phyloP scores from a whole-genome alignment of 2,797 vertebrate species.

The Scomberomorus guttatus region DNA sequence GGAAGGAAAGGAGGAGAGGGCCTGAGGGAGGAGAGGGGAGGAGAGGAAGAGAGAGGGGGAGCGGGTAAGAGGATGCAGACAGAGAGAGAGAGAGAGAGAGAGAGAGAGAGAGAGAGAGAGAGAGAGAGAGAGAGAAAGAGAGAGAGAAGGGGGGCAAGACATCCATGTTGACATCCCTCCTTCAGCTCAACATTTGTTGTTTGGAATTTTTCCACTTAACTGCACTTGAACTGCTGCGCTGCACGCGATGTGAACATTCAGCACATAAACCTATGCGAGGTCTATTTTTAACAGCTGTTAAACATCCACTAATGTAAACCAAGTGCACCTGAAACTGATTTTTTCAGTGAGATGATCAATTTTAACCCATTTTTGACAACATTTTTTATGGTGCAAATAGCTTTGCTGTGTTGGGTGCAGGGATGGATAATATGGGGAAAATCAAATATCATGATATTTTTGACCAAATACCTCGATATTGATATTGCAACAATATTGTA shows the following conservation, averaged over 20 bases:
- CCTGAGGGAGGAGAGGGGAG: slow-evolving; percentile 32
- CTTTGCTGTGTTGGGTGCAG: neutral
- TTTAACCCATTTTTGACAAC: neutral
- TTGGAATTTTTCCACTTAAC: slow-evolving; percentile 68
- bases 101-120: slow-evolving; percentile 18
- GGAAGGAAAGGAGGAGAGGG: slow-evolving; percentile 54
- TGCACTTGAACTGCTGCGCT: slow-evolving; percentile 52
- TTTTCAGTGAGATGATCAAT: neutral
- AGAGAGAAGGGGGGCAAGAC: slow-evolving; percentile 22
- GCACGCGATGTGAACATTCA: slow-evolving; percentile 32
- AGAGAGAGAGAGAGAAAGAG: slow-evolving; percentile 22
- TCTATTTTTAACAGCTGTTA: slow-evolving; percentile 35
- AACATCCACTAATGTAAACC: slow-evolving; percentile 11
- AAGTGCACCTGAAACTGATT: slow-evolving; percentile 1
- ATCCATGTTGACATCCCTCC: slow-evolving; percentile 53
- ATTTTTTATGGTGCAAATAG: neutral
- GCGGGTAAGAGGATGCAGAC: slow-evolving; percentile 16
- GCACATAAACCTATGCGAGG: slow-evolving; percentile 14
- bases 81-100: slow-evolving; percentile 28
- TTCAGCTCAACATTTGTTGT: slow-evolving; percentile 59
- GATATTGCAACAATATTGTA: no score
- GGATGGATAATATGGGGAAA: neutral
- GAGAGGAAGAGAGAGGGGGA: slow-evolving; percentile 5
- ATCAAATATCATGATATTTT: no score
- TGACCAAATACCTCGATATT: no score